Evolutionary conservation across 2,888 invertebrate genomes (phyloP).

Genomic region (Panopea generosa): DNA sequence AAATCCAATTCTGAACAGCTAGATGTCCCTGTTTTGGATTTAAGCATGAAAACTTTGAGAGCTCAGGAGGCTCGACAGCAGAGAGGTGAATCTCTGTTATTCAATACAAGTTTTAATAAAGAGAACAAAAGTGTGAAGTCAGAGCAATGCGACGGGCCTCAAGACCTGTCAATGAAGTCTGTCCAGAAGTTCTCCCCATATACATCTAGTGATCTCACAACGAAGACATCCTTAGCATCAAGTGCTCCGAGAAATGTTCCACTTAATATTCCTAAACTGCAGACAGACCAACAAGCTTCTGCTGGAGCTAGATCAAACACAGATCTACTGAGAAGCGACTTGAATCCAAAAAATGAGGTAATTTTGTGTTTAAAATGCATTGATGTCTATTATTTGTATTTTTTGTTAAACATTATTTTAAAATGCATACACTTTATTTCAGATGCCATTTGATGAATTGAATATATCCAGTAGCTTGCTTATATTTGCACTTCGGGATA

Average conservation of each 20-base stretch:
- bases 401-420: too few species aligned
- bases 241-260: conserved; percentile 42
- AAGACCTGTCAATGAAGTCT: conserved; percentile 55
- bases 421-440: too few species aligned
- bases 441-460: too few species aligned
- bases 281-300: too few species aligned
- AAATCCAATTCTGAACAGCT: conserved; percentile 19
- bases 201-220: background rate
- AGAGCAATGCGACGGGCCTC: conserved; percentile 44
- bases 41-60: conserved; percentile 77
- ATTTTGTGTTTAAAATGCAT: background rate
- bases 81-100: conserved; percentile 57
- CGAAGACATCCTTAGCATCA: conserved; percentile 17
- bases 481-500: too few species aligned
- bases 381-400: too few species aligned
- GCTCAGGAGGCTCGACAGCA: conserved; percentile 59
- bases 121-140: conserved; percentile 24
- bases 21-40: conserved; percentile 63
- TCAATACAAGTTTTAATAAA: conserved; percentile 57
- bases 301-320: too few species aligned
- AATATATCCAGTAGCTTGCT: too few species aligned
- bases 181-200: background rate
- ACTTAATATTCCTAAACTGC: conserved; percentile 53
- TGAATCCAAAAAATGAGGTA: conserved; percentile 34
- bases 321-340: background rate